A percentile compares a stretch with the other conserved stretches of the same genome.
Evolutionary conservation across 2,113 vertebrate genomes (phyloP).

Genomic region (Hydropotes inermis): DNA sequence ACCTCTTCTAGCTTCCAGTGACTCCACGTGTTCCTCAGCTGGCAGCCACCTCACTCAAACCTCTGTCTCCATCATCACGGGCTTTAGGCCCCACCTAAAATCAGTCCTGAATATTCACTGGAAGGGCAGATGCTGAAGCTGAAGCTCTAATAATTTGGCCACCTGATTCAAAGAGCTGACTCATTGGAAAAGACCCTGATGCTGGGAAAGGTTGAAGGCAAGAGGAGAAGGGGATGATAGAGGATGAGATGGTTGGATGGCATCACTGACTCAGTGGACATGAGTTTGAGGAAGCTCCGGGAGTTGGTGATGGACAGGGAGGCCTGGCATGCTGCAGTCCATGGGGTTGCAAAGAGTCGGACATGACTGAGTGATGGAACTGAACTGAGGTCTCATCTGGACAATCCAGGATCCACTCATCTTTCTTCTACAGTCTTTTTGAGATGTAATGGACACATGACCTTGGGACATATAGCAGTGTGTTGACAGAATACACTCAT

Average conservation of each 20-base stretch:
- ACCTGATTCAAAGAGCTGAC: neutral
- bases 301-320: neutral
- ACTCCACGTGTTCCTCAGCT: neutral
- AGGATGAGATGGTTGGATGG: neutral
- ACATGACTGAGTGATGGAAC: accelerated
- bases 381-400: neutral
- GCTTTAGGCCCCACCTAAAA: neutral
- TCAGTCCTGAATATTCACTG: neutral
- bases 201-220: neutral
- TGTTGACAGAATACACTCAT: accelerated
- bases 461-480: neutral
- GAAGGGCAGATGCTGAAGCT: neutral
- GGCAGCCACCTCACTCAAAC: neutral
- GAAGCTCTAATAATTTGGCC: neutral
- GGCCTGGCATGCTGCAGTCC: neutral
- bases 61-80: neutral
- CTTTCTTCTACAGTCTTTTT: neutral
- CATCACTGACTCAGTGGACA: neutral
- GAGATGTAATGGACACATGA: neutral
- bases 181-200: neutral
- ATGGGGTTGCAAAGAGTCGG: neutral
- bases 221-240: neutral
- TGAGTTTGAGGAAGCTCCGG: neutral
- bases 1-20: neutral
- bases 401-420: neutral